Evolutionary conservation across 2,113 vertebrate species (phyloP).

Genomic region (Pongo pygmaeus): DNA sequence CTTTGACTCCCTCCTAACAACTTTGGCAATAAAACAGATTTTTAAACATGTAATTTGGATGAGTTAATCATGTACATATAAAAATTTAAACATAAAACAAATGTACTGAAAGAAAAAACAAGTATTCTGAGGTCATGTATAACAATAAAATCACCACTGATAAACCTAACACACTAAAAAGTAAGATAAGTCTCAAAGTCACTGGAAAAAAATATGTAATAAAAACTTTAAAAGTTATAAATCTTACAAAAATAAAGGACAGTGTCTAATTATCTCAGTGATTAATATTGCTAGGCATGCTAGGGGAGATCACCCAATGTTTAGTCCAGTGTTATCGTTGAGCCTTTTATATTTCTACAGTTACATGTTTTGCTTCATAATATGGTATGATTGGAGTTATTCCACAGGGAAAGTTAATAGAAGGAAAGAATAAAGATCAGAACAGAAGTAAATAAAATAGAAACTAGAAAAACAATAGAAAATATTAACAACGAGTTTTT

Average conservation of each 20-base stretch:
- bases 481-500: background rate
- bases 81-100: background rate
- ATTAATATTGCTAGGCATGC: background rate
- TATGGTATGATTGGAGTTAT: background rate
- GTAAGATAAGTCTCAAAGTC: background rate
- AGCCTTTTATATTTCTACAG: background rate
- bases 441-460: background rate
- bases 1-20: background rate
- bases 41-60: background rate
- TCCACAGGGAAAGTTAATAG: background rate
- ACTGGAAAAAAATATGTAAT: background rate
- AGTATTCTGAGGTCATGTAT: background rate
- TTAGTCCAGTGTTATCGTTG: background rate
- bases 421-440: background rate
- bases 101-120: background rate
- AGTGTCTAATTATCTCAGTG: background rate
- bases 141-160: background rate
- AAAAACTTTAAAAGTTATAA: background rate
- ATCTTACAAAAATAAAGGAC: background rate
- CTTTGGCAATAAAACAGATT: background rate
- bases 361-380: background rate
- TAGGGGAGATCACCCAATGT: background rate
- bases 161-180: background rate
- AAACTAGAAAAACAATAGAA: background rate
- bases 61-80: background rate